A percentile compares a stretch with the other conserved stretches of the same genome.
Evolutionary conservation across 2,113 vertebrate genomes (phyloP).

Genomic region (Rhinolophus sinicus): DNA sequence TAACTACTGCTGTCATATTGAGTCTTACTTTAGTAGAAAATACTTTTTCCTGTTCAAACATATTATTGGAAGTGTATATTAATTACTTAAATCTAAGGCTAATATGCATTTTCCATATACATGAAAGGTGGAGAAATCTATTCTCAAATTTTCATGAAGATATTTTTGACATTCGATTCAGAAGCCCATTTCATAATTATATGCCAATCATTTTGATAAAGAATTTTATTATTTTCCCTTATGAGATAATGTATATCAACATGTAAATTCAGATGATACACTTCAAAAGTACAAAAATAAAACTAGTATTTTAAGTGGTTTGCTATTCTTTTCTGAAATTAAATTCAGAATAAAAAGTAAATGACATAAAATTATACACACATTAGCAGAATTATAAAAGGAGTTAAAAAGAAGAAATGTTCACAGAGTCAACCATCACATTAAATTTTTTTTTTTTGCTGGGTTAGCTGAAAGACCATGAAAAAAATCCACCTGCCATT

Average conservation of each 20-base stretch:
- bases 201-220: conserved; percentile 44
- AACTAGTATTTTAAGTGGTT: not conserved
- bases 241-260: conserved; percentile 17
- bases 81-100: conserved; percentile 22
- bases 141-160: not conserved
- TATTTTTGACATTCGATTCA: not conserved
- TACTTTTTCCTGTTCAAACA: not conserved
- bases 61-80: not conserved
- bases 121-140: not conserved
- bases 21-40: not conserved
- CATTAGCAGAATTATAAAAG: conserved; percentile 48
- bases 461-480: conserved; percentile 69
- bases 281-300: conserved; percentile 23
- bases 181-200: conserved; percentile 48
- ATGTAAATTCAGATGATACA: conserved; percentile 54
- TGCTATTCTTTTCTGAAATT: not conserved
- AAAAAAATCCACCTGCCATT: conserved; percentile 82
- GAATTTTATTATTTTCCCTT: conserved; percentile 53
- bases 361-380: conserved; percentile 39
- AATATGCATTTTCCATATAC: not conserved
- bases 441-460: conserved; percentile 74
- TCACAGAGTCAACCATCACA: conserved; percentile 40
- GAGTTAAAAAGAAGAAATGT: conserved; percentile 9
- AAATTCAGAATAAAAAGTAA: conserved; percentile 56
- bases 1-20: not conserved